A percentile compares a stretch with the other conserved stretches of the same genome.
These are phyloP conservation scores for Oceanites oceanicus DNA, from an alignment of 2,113 vertebrate species.

Conservation along the genomic window DNA sequence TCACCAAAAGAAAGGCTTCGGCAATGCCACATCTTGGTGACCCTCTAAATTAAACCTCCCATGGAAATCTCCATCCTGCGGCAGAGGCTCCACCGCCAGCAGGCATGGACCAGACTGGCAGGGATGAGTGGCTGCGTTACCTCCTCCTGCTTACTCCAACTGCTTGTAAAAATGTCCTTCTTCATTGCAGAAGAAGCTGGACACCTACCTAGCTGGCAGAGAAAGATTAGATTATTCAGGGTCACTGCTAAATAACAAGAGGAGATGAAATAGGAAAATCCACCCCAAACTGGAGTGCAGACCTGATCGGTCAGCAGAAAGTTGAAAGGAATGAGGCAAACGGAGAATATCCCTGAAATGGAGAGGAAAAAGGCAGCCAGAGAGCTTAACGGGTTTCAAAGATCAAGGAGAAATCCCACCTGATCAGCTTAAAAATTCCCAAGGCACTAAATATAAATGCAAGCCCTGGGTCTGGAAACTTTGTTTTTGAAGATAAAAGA, in stretches of 20 bases:
- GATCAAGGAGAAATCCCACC: neutral
- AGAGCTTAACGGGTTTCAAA: neutral
- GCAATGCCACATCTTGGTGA: accelerated
- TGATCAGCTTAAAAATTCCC: neutral
- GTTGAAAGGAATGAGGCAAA: neutral
- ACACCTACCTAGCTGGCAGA: neutral
- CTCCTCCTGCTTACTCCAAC: neutral
- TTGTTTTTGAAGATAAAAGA: neutral
- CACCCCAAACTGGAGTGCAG: neutral
- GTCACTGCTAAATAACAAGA: neutral
- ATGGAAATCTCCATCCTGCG: neutral
- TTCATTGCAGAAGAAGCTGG: neutral
- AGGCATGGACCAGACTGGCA: neutral
- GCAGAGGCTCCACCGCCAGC: neutral
- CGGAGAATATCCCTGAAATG: accelerated
- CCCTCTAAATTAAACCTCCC: neutral
- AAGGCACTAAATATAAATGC: neutral
- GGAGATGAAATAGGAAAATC: neutral
- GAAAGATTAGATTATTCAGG: neutral
- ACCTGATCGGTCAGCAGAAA: neutral
- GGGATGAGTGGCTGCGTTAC: neutral
- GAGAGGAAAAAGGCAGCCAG: neutral
- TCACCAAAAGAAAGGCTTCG: neutral
- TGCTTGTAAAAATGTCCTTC: neutral
- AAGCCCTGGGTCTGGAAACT: neutral